A percentile compares a stretch with the other conserved stretches of the same genome.
These are phyloP conservation scores for Magallana angulata DNA, from an alignment of 1,140 invertebrate genomes.

Conservation along the genomic window DNA sequence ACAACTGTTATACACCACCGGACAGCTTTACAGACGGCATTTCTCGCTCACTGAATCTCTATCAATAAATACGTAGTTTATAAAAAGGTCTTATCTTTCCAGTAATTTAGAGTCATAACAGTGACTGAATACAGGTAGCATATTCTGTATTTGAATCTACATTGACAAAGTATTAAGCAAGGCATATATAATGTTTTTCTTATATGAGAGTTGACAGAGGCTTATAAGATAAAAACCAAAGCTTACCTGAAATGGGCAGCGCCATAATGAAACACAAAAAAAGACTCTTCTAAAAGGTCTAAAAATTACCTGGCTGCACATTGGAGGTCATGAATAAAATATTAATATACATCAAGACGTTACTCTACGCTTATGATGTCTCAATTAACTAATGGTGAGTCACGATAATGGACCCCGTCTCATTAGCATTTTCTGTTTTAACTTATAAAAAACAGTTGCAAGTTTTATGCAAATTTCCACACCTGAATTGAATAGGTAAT, in stretches of 20 bases:
- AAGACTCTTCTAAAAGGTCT: constrained; percentile 4
- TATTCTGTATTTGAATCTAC: too few relatives aligned
- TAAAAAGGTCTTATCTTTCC: too few relatives aligned
- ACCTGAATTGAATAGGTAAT: constrained; percentile 31
- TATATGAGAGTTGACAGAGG: too few relatives aligned
- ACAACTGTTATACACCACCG: too few relatives aligned
- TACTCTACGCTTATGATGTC: constrained; percentile 33
- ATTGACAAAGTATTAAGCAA: too few relatives aligned
- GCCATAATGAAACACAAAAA: constrained; percentile 27
- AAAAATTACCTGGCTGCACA: constrained; percentile 34
- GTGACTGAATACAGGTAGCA: too few relatives aligned
- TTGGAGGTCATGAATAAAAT: constrained; percentile 31
- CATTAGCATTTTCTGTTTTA: constrained; percentile 22
- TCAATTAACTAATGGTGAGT: constrained; percentile 36
- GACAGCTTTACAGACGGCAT: too few relatives aligned
- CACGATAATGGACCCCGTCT: background rate
- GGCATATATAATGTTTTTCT: too few relatives aligned
- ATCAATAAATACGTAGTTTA: too few relatives aligned
- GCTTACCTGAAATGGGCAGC: background rate
- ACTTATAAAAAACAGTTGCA: constrained; percentile 32
- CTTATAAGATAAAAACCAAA: background rate
- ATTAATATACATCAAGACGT: constrained; percentile 35
- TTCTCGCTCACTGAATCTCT: too few relatives aligned
- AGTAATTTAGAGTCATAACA: too few relatives aligned
- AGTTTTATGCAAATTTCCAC: constrained; percentile 38